Conservation (phyloP, 2,797 vertebrate genomes). For the Gastrophryne carolinensis region DNA sequence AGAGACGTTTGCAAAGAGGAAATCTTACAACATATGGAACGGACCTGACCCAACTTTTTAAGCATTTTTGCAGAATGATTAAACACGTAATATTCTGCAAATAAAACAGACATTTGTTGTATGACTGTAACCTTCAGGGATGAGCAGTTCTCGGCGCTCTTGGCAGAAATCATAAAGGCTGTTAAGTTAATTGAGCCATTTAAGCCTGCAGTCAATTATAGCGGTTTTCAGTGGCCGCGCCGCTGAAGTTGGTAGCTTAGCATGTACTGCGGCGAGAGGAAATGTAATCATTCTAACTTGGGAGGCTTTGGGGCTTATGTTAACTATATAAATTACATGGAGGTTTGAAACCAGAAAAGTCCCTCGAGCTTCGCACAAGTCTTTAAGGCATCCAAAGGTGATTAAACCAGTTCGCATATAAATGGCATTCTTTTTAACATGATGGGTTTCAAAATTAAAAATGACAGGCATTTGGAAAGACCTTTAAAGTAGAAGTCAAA, state of each 20-base stretch:
- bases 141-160: conserved; percentile 4
- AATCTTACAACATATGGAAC: background rate
- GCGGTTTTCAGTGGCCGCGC: background rate
- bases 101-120: conserved; percentile 18
- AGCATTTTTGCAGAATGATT: conserved; percentile 24
- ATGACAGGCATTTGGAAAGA: no score
- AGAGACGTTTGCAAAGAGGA: background rate
- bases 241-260: conserved; percentile 6
- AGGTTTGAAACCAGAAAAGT: background rate
- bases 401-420: background rate
- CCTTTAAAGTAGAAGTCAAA: no score
- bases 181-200: conserved; percentile 50
- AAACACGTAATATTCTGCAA: conserved; percentile 30
- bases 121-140: conserved; percentile 47
- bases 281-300: background rate
- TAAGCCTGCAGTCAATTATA: conserved; percentile 44
- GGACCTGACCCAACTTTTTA: background rate
- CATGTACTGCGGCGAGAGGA: conserved; percentile 6
- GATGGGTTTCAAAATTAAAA: background rate
- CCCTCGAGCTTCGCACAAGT: background rate
- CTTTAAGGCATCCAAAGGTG: background rate
- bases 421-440: background rate
- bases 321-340: conserved; percentile 1
- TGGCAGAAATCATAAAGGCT: conserved; percentile 27
- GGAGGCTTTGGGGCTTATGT: conserved; percentile 10